Conservation (phyloP, 23 tunicate species). For the Pegea sp. region DNA sequence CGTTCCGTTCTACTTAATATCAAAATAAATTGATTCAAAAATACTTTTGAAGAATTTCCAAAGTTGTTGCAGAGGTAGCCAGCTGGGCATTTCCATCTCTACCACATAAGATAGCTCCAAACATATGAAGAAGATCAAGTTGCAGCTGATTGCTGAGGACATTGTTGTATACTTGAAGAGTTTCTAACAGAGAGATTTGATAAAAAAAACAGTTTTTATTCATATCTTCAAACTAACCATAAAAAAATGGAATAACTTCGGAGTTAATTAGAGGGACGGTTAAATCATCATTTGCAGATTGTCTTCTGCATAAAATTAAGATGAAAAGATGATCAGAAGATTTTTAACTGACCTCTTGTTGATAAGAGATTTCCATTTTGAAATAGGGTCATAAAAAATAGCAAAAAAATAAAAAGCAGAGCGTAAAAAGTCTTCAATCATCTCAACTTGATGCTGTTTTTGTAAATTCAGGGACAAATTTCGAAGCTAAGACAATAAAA, state of each 20-base stretch:
- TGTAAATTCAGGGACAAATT: background rate
- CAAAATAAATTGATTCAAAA: background rate
- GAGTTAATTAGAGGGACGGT: conserved; percentile 51
- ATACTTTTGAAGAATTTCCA: conserved; percentile 59
- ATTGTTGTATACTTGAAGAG: conserved; percentile 51
- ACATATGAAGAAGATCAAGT: conserved; percentile 39
- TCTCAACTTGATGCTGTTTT: background rate
- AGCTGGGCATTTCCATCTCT: conserved; percentile 56
- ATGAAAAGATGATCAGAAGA: background rate
- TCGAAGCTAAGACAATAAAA: no score
- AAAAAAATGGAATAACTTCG: conserved; percentile 86
- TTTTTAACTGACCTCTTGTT: background rate
- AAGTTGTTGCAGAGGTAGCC: conserved; percentile 54
- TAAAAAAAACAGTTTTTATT: background rate
- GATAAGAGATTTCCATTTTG: conserved; percentile 12
- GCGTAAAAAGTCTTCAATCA: conserved; percentile 8
- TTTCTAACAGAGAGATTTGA: conserved; percentile 12
- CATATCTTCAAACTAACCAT: conserved; percentile 22
- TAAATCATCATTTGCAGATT: background rate
- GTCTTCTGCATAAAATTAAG: background rate
- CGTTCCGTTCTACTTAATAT: background rate
- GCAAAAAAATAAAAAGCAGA: conserved; percentile 20
- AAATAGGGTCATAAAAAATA: conserved; percentile 47
- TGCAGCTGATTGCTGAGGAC: conserved; percentile 16
- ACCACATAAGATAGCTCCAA: conserved; percentile 66